Evolutionary conservation across 2,797 vertebrate genomes (phyloP), one percentile per base, ranked within the genome.

Genomic region (Vultur gryphus): DNA sequence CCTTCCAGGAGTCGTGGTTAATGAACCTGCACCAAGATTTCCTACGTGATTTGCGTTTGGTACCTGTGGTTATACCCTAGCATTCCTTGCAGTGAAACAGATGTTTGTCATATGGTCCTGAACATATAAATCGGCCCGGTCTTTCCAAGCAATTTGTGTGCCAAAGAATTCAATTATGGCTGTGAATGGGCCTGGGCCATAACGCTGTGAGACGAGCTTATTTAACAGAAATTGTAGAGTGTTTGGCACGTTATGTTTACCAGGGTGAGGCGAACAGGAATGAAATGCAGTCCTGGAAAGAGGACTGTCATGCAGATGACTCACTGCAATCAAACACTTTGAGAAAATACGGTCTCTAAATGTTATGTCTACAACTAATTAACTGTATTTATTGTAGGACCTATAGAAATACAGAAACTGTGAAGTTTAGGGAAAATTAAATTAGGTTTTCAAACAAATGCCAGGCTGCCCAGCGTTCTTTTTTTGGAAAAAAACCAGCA

Each of bases 341-440:
- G 81, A 87, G 82, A 94, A 95, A 90, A 92, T 89, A 85, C 0
- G n/a, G 46, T 80, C 59, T 87, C 59, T 94, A 80, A 90, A 85
- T 93, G 89, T 93, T 95, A 70, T 67, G 92, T 94, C 90, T 96
- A 83, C 92, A 83, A 79, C 55, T 85, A 96, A 93, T 93, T 92
- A 92, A 71, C 71, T 91, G 49, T 89, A 73, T 92, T 93, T 96
- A 85, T 95, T 84, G 43, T 77, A 61, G 72, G 71, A 83, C 90
- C 61, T 93, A 37, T 75, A 80, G 90, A 86, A 90, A 78, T 75
- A 89, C 35, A 70, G 80, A 95, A 95, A 93, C 78, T 87, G 87
- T 85, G 75, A 95, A 91, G 48, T 89, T 93, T 70, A 54, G 52
- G 78, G 84, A 77, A 93, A 96, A 91, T 64, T 71, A 80, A 94